Conservation (phyloP, 1,140 invertebrate genomes). For the Gonioctena quinquepunctata region DNA sequence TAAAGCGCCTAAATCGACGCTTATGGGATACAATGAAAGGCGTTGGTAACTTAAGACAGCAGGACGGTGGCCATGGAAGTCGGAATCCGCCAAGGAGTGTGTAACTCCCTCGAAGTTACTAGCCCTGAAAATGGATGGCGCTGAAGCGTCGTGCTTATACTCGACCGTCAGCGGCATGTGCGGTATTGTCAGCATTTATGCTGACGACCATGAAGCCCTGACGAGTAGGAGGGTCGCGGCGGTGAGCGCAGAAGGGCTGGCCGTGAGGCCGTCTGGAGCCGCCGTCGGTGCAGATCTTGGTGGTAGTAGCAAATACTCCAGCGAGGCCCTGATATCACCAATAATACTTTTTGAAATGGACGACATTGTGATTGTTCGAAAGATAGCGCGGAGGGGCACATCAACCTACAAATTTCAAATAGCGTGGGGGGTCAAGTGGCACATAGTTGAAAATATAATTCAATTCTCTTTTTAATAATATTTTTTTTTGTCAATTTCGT, state of each 20-base stretch:
- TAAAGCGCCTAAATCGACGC: constrained; percentile 68
- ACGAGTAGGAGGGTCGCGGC: constrained; percentile 76
- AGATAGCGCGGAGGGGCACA: no score
- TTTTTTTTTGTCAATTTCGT: no score
- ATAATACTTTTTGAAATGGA: no score
- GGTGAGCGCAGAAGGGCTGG: constrained; percentile 75
- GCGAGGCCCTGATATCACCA: no score
- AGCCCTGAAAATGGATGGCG: constrained; percentile 90
- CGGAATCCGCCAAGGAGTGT: constrained; percentile 87
- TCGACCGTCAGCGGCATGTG: constrained; percentile 57
- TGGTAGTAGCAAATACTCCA: no score
- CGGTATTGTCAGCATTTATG: constrained; percentile 84
- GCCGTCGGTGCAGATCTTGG: constrained; percentile 77
- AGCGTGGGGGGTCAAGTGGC: no score
- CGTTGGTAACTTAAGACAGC: constrained; percentile 83
- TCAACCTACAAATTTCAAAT: no score
- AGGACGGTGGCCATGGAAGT: constrained; percentile 87
- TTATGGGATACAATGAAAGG: constrained; percentile 81
- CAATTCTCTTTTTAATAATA: no score
- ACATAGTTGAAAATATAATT: no score
- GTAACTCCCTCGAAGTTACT: constrained; percentile 86
- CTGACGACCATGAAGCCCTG: constrained; percentile 56
- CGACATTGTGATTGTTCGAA: no score
- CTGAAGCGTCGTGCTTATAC: constrained; percentile 57
- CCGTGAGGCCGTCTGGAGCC: constrained; percentile 77